Percentiles rank a stretch among this genome's conserved stretches.
These are phyloP conservation scores for Xiphophorus maculatus DNA, from an alignment of 2,113 vertebrate genomes.

Conservation along the genomic window DNA sequence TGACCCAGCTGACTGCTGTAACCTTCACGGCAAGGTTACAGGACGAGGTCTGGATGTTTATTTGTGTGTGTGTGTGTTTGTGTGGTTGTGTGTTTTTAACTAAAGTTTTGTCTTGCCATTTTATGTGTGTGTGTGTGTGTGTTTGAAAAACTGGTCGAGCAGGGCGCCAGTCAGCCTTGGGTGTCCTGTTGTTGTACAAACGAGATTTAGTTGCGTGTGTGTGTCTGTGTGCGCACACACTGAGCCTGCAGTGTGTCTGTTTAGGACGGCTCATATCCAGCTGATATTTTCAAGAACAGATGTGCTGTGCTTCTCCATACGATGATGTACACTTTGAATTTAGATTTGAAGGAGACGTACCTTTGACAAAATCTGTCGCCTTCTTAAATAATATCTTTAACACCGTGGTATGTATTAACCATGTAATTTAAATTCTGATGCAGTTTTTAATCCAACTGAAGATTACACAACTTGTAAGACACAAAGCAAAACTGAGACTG, in stretches of 20 bases:
- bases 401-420: no score
- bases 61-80: slow-evolving; percentile 59
- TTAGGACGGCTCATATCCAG: slow-evolving; percentile 5
- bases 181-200: slow-evolving; percentile 70
- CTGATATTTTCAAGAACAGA: slow-evolving; percentile 26
- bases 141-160: slow-evolving; percentile 70
- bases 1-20: slow-evolving; percentile 70
- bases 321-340: neutral
- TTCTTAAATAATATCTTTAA: neutral
- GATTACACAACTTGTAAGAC: neutral
- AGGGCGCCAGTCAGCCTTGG: slow-evolving; percentile 66
- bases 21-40: slow-evolving; percentile 78
- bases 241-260: slow-evolving; percentile 10
- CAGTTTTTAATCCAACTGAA: no score
- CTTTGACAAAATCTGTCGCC: neutral
- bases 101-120: slow-evolving; percentile 6
- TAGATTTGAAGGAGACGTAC: neutral
- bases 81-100: slow-evolving; percentile 17
- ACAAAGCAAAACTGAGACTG: neutral
- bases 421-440: no score
- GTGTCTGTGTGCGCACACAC: neutral
- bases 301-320: neutral
- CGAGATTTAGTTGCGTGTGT: slow-evolving; percentile 32
- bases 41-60: slow-evolving; percentile 64
- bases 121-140: slow-evolving; percentile 41